Evolutionary conservation across 2,888 invertebrate species (phyloP).

Genomic region (Ypsolopha scabrella): DNA sequence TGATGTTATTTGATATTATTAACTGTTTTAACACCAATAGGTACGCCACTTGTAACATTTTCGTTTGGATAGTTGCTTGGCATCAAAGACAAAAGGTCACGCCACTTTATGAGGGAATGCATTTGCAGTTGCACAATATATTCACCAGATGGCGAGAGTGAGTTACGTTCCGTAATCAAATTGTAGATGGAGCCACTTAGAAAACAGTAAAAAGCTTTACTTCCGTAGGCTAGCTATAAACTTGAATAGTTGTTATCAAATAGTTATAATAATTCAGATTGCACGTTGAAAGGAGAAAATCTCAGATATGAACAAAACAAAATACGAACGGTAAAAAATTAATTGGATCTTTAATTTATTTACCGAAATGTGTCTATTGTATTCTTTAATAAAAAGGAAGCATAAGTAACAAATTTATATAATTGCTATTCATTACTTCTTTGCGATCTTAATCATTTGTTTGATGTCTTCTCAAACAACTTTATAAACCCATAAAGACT

Average conservation of each 20-base stretch:
- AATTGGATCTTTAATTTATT: background rate
- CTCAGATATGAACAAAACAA: too few relatives aligned
- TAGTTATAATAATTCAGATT: too few relatives aligned
- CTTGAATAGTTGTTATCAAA: too few relatives aligned
- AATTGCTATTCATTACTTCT: background rate
- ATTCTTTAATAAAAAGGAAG: background rate
- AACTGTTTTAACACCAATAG: too few relatives aligned
- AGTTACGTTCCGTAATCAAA: background rate
- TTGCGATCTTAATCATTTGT: too few relatives aligned
- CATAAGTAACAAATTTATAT: background rate
- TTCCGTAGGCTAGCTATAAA: too few relatives aligned
- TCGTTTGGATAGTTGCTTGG: too few relatives aligned
- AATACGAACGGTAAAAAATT: too few relatives aligned
- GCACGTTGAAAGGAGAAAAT: too few relatives aligned
- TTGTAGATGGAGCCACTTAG: background rate
- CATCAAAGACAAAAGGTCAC: background rate
- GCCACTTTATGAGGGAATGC: background rate
- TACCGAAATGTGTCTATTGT: background rate
- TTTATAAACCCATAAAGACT: slow-evolving; percentile 19
- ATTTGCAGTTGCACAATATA: background rate
- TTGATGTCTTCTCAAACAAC: background rate
- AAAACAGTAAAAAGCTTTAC: too few relatives aligned
- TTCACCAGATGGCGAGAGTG: background rate
- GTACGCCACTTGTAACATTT: too few relatives aligned
- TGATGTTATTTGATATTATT: background rate